Conservation (phyloP, 2,113 vertebrate genomes). For the Trachemys scripta region DNA sequence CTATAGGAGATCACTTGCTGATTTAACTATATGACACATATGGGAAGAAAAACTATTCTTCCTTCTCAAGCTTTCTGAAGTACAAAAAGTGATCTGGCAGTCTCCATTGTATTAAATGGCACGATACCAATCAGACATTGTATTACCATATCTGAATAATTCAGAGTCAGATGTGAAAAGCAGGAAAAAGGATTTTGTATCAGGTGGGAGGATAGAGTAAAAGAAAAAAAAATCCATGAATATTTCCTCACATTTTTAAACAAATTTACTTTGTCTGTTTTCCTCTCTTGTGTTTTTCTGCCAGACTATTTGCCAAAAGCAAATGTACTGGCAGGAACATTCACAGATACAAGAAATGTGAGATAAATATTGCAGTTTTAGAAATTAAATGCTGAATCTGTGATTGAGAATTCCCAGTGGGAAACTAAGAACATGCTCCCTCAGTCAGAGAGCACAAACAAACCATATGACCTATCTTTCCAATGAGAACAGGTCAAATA, state of each 20-base stretch:
- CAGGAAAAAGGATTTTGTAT: neutral
- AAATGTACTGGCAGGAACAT: conserved; percentile 2
- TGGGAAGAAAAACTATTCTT: neutral
- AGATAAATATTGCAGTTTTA: neutral
- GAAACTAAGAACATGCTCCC: conserved; percentile 21
- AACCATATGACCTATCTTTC: neutral
- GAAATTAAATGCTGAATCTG: conserved; percentile 11
- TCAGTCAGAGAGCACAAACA: conserved; percentile 33
- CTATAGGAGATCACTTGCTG: fast-evolving
- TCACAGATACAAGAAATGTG: conserved; percentile 34
- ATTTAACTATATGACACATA: neutral
- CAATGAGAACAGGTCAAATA: conserved; percentile 19
- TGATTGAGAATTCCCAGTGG: neutral
- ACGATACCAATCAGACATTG: neutral
- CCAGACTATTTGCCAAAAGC: neutral
- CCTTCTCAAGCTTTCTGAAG: neutral
- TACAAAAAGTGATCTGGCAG: neutral
- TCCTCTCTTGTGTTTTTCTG: neutral
- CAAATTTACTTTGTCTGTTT: neutral
- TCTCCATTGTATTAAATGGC: neutral
- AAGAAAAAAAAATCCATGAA: neutral
- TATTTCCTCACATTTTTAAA: neutral
- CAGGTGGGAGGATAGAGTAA: neutral
- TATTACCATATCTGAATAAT: fast-evolving
- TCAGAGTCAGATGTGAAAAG: neutral